Evolutionary conservation across 2,888 invertebrate species (phyloP).

Genomic region (Synanthedon andrenaeformis): DNA sequence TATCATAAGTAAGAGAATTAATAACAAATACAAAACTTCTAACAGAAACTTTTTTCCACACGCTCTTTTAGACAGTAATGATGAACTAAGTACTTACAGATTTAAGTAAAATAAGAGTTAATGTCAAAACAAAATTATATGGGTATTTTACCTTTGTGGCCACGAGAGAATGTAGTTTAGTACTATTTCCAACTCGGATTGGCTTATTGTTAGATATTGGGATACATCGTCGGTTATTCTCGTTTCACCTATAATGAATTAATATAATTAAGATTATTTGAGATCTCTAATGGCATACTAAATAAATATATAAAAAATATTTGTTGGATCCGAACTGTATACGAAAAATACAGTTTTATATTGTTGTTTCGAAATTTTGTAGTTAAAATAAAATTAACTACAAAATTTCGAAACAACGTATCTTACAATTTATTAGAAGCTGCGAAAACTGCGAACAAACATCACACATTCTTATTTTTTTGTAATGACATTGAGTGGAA

Average conservation of each 20-base stretch:
- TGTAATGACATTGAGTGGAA: constrained; percentile 42
- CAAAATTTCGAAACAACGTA: constrained; percentile 61
- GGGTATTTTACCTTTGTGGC: constrained; percentile 79
- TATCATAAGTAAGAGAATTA: not conserved
- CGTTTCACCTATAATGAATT: constrained; percentile 75
- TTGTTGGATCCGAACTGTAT: no score
- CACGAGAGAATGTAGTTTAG: constrained; percentile 89
- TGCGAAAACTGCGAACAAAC: constrained; percentile 94
- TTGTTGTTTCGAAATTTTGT: no score
- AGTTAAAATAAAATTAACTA: constrained; percentile 7
- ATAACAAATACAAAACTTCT: no score
- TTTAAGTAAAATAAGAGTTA: no score
- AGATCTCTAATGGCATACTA: no score
- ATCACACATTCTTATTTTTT: constrained; percentile 85
- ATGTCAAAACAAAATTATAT: no score
- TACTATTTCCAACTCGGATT: constrained; percentile 85
- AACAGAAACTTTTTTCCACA: no score
- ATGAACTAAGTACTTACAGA: no score
- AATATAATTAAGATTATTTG: constrained; percentile 2
- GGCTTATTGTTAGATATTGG: constrained; percentile 79
- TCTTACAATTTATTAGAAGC: constrained; percentile 80
- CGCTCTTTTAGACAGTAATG: no score
- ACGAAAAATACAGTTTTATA: no score
- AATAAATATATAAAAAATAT: no score
- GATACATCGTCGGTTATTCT: constrained; percentile 82